A percentile compares a stretch with the other conserved stretches of the same genome.
Evolutionary conservation across 2,797 vertebrate species (phyloP).

Genomic region (Oceanodroma leucorhoa): DNA sequence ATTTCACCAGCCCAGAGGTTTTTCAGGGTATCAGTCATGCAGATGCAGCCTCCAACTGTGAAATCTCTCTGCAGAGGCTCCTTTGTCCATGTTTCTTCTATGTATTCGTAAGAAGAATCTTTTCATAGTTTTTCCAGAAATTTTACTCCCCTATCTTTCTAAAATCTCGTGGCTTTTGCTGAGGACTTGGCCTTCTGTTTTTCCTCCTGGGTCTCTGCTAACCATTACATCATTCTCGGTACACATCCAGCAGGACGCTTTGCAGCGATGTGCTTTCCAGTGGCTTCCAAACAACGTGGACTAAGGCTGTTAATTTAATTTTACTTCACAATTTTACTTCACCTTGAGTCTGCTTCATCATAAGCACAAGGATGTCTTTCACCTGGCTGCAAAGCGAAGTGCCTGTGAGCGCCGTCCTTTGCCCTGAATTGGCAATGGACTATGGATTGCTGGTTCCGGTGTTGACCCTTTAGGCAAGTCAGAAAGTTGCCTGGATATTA

Average conservation of each 20-base stretch:
- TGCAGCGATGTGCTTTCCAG: neutral
- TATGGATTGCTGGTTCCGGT: neutral
- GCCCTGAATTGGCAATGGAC: neutral
- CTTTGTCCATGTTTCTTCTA: neutral
- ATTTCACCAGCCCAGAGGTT: neutral
- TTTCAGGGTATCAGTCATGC: neutral
- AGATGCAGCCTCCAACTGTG: neutral
- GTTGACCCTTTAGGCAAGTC: conserved; percentile 3
- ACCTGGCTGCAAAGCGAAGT: neutral
- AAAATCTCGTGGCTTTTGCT: neutral
- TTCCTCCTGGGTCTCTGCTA: neutral
- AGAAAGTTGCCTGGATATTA: neutral
- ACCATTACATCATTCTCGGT: neutral
- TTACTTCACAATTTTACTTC: neutral
- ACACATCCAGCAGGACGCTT: neutral
- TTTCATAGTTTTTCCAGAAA: neutral
- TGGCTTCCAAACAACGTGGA: neutral
- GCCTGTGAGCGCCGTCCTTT: neutral
- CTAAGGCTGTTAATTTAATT: neutral
- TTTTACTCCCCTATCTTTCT: neutral
- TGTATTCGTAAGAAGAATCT: neutral
- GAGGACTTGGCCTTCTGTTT: neutral
- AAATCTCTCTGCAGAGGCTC: neutral
- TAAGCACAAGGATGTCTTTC: neutral
- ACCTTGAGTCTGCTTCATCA: neutral